A percentile compares a stretch with the other conserved stretches of the same genome.
These are phyloP conservation scores for Eubasilissa splendida DNA, from an alignment of 2,888 invertebrate genomes.

Conservation along the genomic window DNA sequence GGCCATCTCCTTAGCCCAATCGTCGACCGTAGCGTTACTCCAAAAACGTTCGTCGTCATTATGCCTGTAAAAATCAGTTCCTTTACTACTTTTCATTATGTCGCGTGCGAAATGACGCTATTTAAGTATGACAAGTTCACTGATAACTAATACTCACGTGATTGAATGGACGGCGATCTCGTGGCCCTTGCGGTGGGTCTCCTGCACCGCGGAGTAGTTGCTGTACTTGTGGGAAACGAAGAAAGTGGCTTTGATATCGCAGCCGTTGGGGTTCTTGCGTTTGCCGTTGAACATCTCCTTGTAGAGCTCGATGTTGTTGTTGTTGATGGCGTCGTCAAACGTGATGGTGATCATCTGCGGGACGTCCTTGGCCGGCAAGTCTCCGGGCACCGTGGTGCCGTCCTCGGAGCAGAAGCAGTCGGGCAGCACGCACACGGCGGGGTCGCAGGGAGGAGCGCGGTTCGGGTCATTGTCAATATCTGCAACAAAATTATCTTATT, in stretches of 20 bases:
- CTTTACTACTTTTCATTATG: slow-evolving; percentile 30
- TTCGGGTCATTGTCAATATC: slow-evolving; percentile 96
- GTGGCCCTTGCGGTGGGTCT: slow-evolving; percentile 92
- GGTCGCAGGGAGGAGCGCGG: slow-evolving; percentile 91
- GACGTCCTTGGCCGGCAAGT: slow-evolving; percentile 86
- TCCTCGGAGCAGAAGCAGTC: slow-evolving; percentile 97
- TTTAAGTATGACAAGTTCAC: slow-evolving; percentile 1
- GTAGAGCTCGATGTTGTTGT: slow-evolving; percentile 94
- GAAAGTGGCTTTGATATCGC: slow-evolving; percentile 93
- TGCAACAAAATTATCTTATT: slow-evolving; percentile 62
- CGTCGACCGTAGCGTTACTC: slow-evolving; percentile 93
- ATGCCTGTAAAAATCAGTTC: slow-evolving; percentile 73
- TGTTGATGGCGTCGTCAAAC: slow-evolving; percentile 95
- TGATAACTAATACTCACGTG: slow-evolving; percentile 77
- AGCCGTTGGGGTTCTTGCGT: slow-evolving; percentile 93
- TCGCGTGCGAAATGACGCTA: slow-evolving; percentile 28
- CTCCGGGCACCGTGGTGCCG: slow-evolving; percentile 89
- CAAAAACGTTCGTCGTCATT: slow-evolving; percentile 94
- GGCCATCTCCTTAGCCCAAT: slow-evolving; percentile 96
- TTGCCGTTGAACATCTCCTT: slow-evolving; percentile 92
- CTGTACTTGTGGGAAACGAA: slow-evolving; percentile 95
- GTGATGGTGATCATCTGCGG: slow-evolving; percentile 96
- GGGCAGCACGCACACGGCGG: slow-evolving; percentile 87
- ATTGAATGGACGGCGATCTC: slow-evolving; percentile 96
- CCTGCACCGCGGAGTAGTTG: slow-evolving; percentile 94